Percentiles rank a stretch among this genome's conserved stretches.
phyloP scores from a whole-genome alignment of 2,888 invertebrate species.

The Drosophila birchii region DNA sequence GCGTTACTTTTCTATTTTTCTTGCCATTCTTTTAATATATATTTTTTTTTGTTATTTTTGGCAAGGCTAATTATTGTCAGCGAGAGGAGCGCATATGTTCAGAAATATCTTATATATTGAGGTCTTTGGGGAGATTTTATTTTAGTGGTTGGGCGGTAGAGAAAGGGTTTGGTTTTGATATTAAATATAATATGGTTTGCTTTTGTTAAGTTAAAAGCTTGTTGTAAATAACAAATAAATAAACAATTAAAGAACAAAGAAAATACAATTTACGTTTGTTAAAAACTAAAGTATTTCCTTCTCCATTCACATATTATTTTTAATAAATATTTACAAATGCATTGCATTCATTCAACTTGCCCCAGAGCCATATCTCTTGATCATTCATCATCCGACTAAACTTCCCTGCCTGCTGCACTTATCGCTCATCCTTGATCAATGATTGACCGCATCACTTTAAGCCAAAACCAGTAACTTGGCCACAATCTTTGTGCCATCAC shows the following conservation, averaged over 20 bases:
- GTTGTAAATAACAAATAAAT: background rate
- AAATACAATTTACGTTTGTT: background rate
- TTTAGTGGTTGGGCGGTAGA: background rate
- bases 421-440: constrained; percentile 40
- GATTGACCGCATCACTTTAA: constrained; percentile 32
- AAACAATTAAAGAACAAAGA: too few relatives aligned
- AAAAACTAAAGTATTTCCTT: too few relatives aligned
- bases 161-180: constrained; percentile 10
- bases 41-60: constrained; percentile 23
- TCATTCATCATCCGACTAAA: constrained; percentile 25
- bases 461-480: constrained; percentile 51
- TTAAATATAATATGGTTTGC: background rate
- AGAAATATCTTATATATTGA: constrained; percentile 39
- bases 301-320: background rate
- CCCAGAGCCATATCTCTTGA: constrained; percentile 9
- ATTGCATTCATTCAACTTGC: constrained; percentile 5
- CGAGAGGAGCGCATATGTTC: constrained; percentile 70
- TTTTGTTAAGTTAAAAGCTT: background rate
- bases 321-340: constrained; percentile 3
- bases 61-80: constrained; percentile 70
- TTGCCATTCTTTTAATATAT: constrained; percentile 29
- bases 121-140: background rate
- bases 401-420: constrained; percentile 32
- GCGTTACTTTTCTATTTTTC: constrained; percentile 46
- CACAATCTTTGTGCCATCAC: constrained; percentile 56